A percentile compares a stretch with the other conserved stretches of the same genome.
These are phyloP conservation scores for Platyrinchus mystaceus DNA, from an alignment of 2,797 vertebrate genomes.

Conservation along the genomic window DNA sequence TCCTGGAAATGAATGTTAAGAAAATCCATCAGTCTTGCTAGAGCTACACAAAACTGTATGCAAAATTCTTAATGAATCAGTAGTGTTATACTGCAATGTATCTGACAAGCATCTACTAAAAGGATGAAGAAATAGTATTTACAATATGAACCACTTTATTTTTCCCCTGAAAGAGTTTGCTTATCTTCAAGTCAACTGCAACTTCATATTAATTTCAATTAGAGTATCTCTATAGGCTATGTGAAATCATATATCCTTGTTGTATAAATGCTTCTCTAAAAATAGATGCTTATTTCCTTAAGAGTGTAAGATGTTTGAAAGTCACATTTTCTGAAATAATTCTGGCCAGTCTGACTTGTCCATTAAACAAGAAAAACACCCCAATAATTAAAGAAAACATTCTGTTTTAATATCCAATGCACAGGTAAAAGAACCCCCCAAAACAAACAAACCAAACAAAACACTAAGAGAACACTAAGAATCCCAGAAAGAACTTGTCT, in stretches of 20 bases:
- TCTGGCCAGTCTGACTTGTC: slow-evolving; percentile 29
- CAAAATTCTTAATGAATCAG: neutral
- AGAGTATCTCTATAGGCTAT: neutral
- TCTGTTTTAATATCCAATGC: neutral
- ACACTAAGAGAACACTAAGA: neutral
- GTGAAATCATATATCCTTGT: neutral
- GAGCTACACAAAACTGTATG: neutral
- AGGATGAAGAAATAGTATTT: neutral
- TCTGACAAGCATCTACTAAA: neutral
- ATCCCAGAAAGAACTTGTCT: neutral
- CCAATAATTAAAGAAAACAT: neutral
- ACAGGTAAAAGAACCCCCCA: neutral
- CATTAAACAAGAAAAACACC: neutral
- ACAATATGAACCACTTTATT: neutral
- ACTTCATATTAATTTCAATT: neutral
- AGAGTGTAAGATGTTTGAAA: neutral
- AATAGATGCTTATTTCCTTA: neutral
- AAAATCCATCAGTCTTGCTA: neutral
- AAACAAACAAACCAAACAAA: neutral
- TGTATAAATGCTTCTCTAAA: slow-evolving; percentile 5
- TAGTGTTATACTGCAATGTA: neutral
- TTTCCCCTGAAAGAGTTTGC: neutral
- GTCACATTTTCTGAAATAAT: neutral
- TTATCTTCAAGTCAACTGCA: neutral
- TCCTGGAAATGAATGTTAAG: neutral